Conservation (phyloP, 2,113 vertebrate species). For the Notothenia rossii region DNA sequence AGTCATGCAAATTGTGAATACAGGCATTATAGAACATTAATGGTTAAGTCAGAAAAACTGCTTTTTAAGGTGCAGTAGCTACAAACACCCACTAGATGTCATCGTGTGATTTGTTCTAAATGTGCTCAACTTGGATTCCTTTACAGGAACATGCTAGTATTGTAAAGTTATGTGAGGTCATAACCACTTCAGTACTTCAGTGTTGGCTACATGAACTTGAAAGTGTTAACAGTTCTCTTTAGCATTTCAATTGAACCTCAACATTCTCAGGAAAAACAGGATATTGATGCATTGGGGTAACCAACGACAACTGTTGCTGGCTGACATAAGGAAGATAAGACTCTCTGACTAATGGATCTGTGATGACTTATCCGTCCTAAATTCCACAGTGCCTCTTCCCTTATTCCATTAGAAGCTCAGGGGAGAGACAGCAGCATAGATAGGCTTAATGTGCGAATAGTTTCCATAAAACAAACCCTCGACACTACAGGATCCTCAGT, state of each 20-base stretch:
- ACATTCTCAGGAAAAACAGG: conserved; percentile 33
- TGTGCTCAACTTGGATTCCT: neutral
- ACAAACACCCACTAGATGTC: conserved; percentile 74
- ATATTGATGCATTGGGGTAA: conserved; percentile 28
- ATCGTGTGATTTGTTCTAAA: neutral
- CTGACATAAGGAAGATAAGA: conserved; percentile 59
- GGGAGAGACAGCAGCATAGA: conserved; percentile 1
- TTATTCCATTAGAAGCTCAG: conserved; percentile 33
- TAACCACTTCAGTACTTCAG: neutral
- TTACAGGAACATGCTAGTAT: too few species aligned
- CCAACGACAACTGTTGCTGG: conserved; percentile 17
- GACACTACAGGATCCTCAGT: neutral
- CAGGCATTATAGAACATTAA: neutral
- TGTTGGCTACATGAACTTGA: neutral
- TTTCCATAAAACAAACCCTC: neutral
- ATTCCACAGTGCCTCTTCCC: conserved; percentile 57
- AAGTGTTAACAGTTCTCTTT: neutral
- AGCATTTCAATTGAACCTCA: conserved; percentile 26
- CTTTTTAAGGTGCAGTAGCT: conserved; percentile 18
- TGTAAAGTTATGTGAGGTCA: neutral
- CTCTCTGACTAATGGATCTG: conserved; percentile 53
- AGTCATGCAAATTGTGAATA: neutral
- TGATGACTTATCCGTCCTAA: conserved; percentile 64
- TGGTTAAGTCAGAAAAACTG: neutral
- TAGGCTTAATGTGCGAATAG: neutral